These are phyloP conservation scores for Labia minor DNA, from an alignment of 2,888 invertebrate species.

Conservation along the genomic window DNA sequence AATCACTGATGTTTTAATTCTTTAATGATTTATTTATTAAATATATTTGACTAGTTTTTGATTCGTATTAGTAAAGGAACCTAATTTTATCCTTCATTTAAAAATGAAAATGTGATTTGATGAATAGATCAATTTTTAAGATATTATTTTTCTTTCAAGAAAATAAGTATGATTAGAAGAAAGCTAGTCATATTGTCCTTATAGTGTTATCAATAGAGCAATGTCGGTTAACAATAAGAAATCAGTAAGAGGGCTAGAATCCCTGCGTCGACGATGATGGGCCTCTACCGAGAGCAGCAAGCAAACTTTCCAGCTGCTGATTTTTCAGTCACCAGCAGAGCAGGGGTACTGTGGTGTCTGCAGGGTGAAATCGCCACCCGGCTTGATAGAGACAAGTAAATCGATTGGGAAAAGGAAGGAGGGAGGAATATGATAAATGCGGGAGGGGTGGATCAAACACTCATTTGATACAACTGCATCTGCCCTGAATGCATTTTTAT, in stretches of 20 bases:
- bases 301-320: not conserved
- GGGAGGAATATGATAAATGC: not conserved
- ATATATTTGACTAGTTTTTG: too few relatives aligned
- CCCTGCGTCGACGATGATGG: not conserved
- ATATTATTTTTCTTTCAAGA: too few relatives aligned
- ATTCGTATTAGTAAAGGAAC: too few relatives aligned
- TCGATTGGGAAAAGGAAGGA: not conserved
- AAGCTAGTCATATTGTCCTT: too few relatives aligned
- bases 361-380: constrained; percentile 8
- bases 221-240: constrained; percentile 2
- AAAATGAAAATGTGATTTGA: too few relatives aligned
- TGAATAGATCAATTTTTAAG: too few relatives aligned
- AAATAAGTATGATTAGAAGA: too few relatives aligned
- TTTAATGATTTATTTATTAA: too few relatives aligned
- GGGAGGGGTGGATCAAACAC: not conserved
- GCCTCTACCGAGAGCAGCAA: not conserved
- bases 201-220: too few relatives aligned
- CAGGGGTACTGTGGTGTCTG: not conserved
- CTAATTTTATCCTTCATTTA: too few relatives aligned
- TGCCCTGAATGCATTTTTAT: not conserved
- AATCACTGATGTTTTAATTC: too few relatives aligned
- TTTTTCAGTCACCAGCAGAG: not conserved
- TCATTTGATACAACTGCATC: not conserved
- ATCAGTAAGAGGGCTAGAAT: not conserved
- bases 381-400: constrained; percentile 13